These are phyloP conservation scores for Myiozetetes cayanensis DNA, from an alignment of 2,113 vertebrate species.

Conservation along the genomic window DNA sequence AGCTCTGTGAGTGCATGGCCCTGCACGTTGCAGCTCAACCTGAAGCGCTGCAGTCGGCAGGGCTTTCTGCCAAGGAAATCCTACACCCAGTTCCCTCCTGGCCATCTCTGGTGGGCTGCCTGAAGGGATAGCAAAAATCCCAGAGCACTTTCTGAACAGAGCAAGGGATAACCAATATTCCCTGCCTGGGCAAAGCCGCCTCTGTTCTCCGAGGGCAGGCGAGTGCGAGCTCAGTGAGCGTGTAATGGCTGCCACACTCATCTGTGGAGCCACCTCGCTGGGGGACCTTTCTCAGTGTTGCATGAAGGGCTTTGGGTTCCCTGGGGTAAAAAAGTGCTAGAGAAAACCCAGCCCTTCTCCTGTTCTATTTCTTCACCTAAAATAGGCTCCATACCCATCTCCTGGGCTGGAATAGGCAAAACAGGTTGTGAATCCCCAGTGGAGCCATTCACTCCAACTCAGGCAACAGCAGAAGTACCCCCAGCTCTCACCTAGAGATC, in stretches of 20 bases:
- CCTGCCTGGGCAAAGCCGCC: neutral
- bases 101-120: constrained; percentile 27
- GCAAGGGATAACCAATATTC: neutral
- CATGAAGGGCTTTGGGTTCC: constrained; percentile 53
- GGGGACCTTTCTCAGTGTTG: constrained; percentile 36
- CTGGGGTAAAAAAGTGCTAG: constrained; percentile 18
- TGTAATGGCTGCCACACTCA: constrained; percentile 21
- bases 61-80: constrained; percentile 45
- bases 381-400: neutral
- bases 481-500: neutral
- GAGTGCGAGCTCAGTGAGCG: neutral
- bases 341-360: constrained; percentile 14
- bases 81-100: neutral
- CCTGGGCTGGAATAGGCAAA: neutral
- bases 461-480: fast-evolving
- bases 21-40: neutral
- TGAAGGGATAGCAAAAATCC: constrained; percentile 22
- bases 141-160: neutral
- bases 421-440: neutral
- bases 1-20: neutral
- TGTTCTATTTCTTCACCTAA: neutral
- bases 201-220: neutral
- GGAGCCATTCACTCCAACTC: neutral
- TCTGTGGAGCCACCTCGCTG: neutral
- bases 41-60: neutral